phyloP scores from a whole-genome alignment of 2,797 vertebrate genomes.

The Phoeniculus purpureus region DNA sequence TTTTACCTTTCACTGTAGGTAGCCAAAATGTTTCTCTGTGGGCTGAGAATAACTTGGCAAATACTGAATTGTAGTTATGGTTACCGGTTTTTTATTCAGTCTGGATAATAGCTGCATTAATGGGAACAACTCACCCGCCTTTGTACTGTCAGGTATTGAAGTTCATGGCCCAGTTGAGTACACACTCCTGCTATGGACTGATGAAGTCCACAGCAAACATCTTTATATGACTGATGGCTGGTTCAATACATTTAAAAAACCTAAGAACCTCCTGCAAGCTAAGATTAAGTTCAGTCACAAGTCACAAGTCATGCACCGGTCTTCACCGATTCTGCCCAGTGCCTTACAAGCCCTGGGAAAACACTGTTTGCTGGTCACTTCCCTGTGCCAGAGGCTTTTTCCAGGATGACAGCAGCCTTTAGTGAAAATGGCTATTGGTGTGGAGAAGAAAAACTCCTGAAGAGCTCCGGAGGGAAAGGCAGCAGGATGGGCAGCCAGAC shows the following conservation, averaged over 20 bases:
- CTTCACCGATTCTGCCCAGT: neutral
- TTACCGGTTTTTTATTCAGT: neutral
- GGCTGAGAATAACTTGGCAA: neutral
- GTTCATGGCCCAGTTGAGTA: neutral
- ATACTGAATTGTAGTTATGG: neutral
- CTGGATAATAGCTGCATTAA: neutral
- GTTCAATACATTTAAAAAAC: slow-evolving; percentile 47
- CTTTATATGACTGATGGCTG: slow-evolving; percentile 37
- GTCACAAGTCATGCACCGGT: too few relatives aligned
- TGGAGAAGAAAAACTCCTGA: neutral
- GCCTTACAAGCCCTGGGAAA: neutral
- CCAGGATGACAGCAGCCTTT: neutral
- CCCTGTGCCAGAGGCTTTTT: neutral
- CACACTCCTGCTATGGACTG: neutral
- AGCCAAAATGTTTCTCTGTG: neutral
- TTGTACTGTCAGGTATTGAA: neutral
- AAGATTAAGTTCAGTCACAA: slow-evolving; percentile 44
- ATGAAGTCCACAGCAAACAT: slow-evolving; percentile 15
- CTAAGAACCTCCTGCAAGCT: slow-evolving; percentile 36
- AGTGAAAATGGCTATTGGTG: neutral
- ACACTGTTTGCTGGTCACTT: neutral
- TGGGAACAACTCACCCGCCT: slow-evolving; percentile 29
- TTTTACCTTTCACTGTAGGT: neutral
- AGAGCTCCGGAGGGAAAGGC: neutral
- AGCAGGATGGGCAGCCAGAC: neutral